A percentile compares a stretch with the other conserved stretches of the same genome.
phyloP scores from a whole-genome alignment of 2,113 vertebrate species.

The Gymnogyps californianus region DNA sequence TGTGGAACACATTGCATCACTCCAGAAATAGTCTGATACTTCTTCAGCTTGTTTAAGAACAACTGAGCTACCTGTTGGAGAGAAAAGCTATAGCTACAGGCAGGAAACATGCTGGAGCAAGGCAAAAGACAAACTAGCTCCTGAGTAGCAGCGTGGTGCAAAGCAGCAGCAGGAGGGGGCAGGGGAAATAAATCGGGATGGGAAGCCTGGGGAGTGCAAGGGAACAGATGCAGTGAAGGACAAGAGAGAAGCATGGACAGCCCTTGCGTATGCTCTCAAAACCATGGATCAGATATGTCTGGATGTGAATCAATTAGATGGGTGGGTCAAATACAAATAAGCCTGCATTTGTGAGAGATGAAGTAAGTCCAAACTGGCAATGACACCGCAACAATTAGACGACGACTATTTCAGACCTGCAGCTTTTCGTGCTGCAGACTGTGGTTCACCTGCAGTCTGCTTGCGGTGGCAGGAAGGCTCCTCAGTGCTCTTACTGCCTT shows the following conservation, averaged over 20 bases:
- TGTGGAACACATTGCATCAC: neutral
- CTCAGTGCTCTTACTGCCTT: neutral
- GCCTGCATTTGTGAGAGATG: neutral
- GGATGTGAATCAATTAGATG: neutral
- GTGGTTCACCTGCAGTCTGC: neutral
- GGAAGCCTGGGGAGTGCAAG: neutral
- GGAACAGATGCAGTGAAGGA: neutral
- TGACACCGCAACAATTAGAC: neutral
- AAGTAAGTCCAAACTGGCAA: neutral
- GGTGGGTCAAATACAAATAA: neutral
- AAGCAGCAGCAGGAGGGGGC: neutral
- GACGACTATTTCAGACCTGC: neutral
- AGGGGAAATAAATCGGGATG: neutral
- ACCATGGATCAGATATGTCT: neutral
- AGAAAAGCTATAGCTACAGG: neutral
- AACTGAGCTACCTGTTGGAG: neutral
- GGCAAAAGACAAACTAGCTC: neutral
- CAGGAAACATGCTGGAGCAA: neutral
- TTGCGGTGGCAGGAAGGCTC: neutral
- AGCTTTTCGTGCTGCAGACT: neutral
- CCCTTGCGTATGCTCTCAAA: neutral
- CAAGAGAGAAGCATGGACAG: neutral
- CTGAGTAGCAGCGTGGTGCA: neutral
- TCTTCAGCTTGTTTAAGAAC: neutral
- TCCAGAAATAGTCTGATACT: neutral